A percentile compares a stretch with the other conserved stretches of the same genome.
Evolutionary conservation across 2,113 vertebrate species (phyloP).

Genomic region (Gadus macrocephalus): DNA sequence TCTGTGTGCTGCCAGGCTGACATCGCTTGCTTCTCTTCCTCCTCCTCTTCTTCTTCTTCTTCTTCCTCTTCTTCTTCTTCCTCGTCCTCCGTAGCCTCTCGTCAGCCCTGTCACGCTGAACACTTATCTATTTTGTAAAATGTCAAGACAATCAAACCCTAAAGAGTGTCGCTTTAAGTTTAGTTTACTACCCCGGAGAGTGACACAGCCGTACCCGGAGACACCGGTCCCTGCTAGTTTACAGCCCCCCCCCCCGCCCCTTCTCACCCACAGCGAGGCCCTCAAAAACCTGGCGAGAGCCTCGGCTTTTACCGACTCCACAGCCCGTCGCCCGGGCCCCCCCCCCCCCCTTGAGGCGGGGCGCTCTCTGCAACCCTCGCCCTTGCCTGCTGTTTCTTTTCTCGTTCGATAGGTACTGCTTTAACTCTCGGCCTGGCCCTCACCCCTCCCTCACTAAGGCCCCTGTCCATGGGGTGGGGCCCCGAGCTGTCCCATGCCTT

Average conservation of each 20-base stretch:
- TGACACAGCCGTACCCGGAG: slow-evolving; percentile 29
- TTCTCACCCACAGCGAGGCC: not conserved
- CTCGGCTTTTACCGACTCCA: no score
- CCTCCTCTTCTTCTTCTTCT: slow-evolving; percentile 38
- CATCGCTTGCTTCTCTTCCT: slow-evolving; percentile 40
- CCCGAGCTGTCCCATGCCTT: slow-evolving; percentile 27
- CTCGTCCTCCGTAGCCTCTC: slow-evolving; percentile 53
- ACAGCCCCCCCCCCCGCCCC: not conserved
- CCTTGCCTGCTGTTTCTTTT: slow-evolving; percentile 33
- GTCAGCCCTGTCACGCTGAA: slow-evolving; percentile 43
- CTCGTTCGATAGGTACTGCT: no score
- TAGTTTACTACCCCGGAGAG: slow-evolving; percentile 42
- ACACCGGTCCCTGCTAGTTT: slow-evolving; percentile 9
- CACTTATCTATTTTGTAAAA: slow-evolving; percentile 50
- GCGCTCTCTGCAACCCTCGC: no score
- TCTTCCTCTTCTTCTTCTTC: slow-evolving; percentile 31
- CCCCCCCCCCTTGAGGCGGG: no score
- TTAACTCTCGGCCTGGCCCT: no score
- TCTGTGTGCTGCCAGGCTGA: slow-evolving; percentile 34
- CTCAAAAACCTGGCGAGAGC: not conserved
- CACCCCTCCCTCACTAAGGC: no score
- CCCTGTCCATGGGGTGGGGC: no score
- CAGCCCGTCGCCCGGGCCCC: no score
- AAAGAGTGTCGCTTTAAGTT: slow-evolving; percentile 48
- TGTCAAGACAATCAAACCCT: slow-evolving; percentile 68